A percentile compares a stretch with the other conserved stretches of the same genome.
phyloP scores from a whole-genome alignment of 2,113 vertebrate genomes.

The Mystacornis crossleyi region DNA sequence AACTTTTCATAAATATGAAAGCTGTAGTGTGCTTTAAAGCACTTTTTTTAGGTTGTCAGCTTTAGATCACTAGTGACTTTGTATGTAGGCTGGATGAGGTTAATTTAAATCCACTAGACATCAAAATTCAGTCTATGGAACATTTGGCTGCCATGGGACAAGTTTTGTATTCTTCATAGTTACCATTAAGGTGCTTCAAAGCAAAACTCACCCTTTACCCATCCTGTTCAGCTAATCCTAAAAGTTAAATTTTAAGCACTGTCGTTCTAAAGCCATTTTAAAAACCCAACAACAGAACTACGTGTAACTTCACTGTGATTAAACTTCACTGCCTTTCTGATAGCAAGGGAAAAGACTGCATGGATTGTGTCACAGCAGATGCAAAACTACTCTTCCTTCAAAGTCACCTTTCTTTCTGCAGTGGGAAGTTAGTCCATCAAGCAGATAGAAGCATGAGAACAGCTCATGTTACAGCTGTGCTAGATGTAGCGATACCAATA shows the following conservation, averaged over 20 bases:
- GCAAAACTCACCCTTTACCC: not conserved
- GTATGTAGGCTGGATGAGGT: not conserved
- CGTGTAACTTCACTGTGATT: not conserved
- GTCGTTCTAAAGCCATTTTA: not conserved
- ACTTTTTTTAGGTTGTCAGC: not conserved
- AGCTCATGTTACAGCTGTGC: not conserved
- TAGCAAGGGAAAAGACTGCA: not conserved
- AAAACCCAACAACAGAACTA: not conserved
- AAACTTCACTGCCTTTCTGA: not conserved
- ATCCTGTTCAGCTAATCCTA: not conserved
- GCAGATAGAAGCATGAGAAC: not conserved
- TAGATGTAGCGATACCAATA: not conserved
- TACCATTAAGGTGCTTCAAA: not conserved
- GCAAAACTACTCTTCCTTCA: not conserved
- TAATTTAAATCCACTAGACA: not conserved
- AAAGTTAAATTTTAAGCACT: not conserved
- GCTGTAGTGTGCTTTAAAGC: not conserved
- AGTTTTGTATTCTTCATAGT: not conserved
- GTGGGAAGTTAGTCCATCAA: not conserved
- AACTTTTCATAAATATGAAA: not conserved
- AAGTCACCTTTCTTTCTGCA: not conserved
- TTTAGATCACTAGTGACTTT: not conserved
- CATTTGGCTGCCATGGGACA: not conserved
- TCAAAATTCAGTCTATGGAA: not conserved
- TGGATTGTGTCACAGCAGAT: not conserved